Percentiles rank a stretch among this genome's conserved stretches.
These are phyloP conservation scores for Arremon aurantiirostris DNA, from an alignment of 2,797 vertebrate genomes.

Conservation along the genomic window DNA sequence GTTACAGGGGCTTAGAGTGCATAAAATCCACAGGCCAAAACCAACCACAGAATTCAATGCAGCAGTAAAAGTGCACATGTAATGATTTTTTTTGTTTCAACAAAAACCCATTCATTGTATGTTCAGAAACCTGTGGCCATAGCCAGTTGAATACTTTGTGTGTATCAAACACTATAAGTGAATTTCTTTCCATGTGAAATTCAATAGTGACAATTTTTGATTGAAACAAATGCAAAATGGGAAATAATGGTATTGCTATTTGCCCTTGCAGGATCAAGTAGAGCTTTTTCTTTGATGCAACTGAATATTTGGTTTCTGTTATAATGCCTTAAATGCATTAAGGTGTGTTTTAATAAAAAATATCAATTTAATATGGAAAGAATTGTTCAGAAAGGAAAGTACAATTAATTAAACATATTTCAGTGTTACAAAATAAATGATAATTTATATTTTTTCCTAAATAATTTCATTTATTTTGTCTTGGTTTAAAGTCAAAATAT, in stretches of 20 bases:
- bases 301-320: not conserved
- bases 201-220: not conserved
- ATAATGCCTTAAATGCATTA: not conserved
- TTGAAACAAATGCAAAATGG: not conserved
- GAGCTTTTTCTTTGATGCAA: not conserved
- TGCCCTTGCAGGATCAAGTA: not conserved
- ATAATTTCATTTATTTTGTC: not conserved
- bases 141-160: not conserved
- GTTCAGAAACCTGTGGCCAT: not conserved
- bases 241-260: not conserved
- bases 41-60: not conserved
- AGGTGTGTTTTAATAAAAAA: not conserved
- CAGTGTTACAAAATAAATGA: not conserved
- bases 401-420: not conserved
- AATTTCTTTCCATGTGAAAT: not conserved
- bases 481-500: not conserved
- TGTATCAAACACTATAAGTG: not conserved
- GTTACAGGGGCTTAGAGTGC: not conserved
- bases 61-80: rapidly evolving
- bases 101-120: not conserved
- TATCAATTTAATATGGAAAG: not conserved
- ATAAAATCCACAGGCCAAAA: not conserved
- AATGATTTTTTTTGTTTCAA: not conserved
- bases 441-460: not conserved
- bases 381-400: not conserved